phyloP scores from a whole-genome alignment of 2,797 vertebrate genomes.

The Hybognathus amarus region DNA sequence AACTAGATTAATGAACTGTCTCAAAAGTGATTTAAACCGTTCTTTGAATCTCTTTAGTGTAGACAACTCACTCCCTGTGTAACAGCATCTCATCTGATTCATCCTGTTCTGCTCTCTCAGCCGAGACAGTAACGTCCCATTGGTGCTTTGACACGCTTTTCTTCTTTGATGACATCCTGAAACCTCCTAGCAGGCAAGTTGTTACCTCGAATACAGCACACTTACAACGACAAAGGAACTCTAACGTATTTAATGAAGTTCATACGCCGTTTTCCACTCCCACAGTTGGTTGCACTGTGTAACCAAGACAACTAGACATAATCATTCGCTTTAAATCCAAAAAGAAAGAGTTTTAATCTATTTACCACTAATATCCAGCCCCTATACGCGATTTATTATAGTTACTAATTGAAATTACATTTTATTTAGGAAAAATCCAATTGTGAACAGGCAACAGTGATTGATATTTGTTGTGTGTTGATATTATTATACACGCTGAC shows the following conservation, averaged over 20 bases:
- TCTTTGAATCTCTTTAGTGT: background rate
- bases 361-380: background rate
- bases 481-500: slow-evolving; percentile 9
- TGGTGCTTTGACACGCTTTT: background rate
- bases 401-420: background rate
- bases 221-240: background rate
- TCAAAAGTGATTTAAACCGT: background rate
- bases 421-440: background rate
- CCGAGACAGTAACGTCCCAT: background rate
- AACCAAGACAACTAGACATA: slow-evolving; percentile 55
- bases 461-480: background rate
- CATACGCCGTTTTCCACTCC: background rate
- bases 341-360: too few relatives aligned
- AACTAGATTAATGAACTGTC: background rate
- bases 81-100: slow-evolving; percentile 40
- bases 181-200: background rate
- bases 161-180: slow-evolving; percentile 53
- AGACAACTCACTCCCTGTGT: slow-evolving; percentile 57
- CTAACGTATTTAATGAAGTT: background rate
- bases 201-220: background rate
- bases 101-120: background rate
- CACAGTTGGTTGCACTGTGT: slow-evolving; percentile 22
- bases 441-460: background rate
- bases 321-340: background rate
- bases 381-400: too few relatives aligned